Base-by-base conservation (phyloP, 1,140 invertebrate genomes). In the Scaptomyza montana region DNA sequence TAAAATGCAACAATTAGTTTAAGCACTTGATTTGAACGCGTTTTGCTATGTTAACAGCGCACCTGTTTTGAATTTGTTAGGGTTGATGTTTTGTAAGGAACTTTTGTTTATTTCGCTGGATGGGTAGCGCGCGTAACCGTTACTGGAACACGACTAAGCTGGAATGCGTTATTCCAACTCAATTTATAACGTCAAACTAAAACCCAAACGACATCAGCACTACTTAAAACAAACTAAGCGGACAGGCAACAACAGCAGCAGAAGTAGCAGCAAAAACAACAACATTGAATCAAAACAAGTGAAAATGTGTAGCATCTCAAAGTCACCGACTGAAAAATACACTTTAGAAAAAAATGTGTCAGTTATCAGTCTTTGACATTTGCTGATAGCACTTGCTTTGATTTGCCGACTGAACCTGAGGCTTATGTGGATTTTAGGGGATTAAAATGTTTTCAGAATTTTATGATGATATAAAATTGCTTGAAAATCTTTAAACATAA, bases 101-200 rank as follows among this genome's bases (percentile, higher is more conserved):
- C 50, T 55, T 7, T 41, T 33, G 16, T 47, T 50, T 28, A 41
- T 13, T 41, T 41, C 12, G 39, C 12, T 43, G 39, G n/a, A 2
- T 43, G 39, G 12, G 39, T 43, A n/a, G 80, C 80, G 74, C 75
- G 86, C 90, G 86, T 78, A 89, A 91, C 74, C 90, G 90, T 89
- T 91, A 80, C 90, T 91, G 80, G 86, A 90, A 91, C 80, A 80
- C 90, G 89, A 91, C 90, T 91, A 90, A 90, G 84, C 86, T 87
- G 77, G 79, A 89, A 74, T 55, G 72, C 74, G 63, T 69, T 89
- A 69, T 91, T 79, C 77, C 80, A 78, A 89, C 80, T 89, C 82
- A 91, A 89, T 91, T 91, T 91, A 91, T 91, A 91, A 91, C 79
- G 79, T 89, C 79, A 77, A 75, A 82, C 78, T 78, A 80, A 77